Base-by-base conservation (phyloP, 2,888 invertebrate genomes). In the Lasioglossum figueresi region DNA sequence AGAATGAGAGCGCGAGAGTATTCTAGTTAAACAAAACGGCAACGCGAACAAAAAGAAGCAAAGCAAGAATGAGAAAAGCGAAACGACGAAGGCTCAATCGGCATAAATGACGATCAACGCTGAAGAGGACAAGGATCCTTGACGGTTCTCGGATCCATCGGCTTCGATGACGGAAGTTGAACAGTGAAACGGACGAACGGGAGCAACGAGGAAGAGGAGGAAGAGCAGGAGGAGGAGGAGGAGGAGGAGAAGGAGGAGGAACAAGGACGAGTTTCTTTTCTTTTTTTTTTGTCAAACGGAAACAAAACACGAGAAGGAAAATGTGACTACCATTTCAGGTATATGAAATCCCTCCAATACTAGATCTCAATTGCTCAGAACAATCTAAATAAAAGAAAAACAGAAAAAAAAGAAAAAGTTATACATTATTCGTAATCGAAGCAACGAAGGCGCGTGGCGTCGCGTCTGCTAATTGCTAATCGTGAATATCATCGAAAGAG, bases 311-410 rank as follows among this genome's bases (percentile, higher is more conserved):
- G 45, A 73, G n/a, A 48, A 83, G 56, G 79, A 45, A 72, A 73
- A 83, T 89, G 87, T 87, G 87, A 88, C 88, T 85, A 88, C 90
- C 84, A 80, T 85, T 90, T 90, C 89, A 91, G 89, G 88, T 89
- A 91, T 87, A 92, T 88, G 83, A 90, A 91, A 88, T 93, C 93
- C 93, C 92, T 93, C 93, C 93, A 93, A 91, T 91, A 91, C 86
- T 91, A 90, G 91, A 93, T 93, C 92, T 93, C 93, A 93, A 93
- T 93, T 93, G 93, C 93, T 93, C 93, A 93, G 92, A 93, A 93
- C 91, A 89, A 90, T 89, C 89, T 90, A 86, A 76, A 31, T 87
- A 80, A 84, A 70, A 66, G 72, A 37, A 77, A 76, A 84, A 82
- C 27, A 5, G 5, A n/a, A 70, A 43, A 71, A 31, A 45, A 45